These are phyloP conservation scores for Eublepharis macularius DNA, from an alignment of 2,113 vertebrate genomes.

Conservation along the genomic window DNA sequence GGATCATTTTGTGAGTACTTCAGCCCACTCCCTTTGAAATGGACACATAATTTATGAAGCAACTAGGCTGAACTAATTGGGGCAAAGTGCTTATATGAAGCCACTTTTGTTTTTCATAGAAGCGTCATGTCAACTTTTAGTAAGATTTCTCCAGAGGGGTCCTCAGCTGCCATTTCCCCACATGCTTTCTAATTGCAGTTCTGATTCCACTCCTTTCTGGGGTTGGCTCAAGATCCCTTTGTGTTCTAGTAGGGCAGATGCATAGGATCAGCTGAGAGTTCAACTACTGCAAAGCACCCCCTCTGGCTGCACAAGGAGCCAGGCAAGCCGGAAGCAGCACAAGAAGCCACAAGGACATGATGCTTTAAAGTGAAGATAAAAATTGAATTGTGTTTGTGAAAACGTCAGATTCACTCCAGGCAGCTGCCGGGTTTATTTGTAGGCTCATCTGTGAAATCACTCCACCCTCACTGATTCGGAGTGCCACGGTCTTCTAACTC, in stretches of 20 bases:
- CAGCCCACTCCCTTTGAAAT: neutral
- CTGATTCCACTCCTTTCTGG: neutral
- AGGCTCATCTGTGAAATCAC: neutral
- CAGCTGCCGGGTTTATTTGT: too few relatives aligned
- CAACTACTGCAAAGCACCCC: neutral
- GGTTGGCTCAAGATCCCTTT: neutral
- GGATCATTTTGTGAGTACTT: neutral
- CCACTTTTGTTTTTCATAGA: neutral
- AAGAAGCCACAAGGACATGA: neutral
- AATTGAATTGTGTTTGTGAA: neutral
- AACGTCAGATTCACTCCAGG: neutral
- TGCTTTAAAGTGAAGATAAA: neutral
- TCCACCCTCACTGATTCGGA: neutral
- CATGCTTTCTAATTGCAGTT: neutral
- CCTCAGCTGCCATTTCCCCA: neutral
- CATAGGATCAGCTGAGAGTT: neutral
- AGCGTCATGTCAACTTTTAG: neutral
- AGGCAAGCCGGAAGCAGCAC: neutral
- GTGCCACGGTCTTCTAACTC: neutral
- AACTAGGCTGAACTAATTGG: neutral
- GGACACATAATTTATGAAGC: neutral
- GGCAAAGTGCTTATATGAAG: neutral
- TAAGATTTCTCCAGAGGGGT: neutral
- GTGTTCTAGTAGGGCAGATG: neutral
- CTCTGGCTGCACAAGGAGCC: neutral